Conservation (phyloP, 92 coral and sea anemone species). For the Nematostella vectensis region DNA sequence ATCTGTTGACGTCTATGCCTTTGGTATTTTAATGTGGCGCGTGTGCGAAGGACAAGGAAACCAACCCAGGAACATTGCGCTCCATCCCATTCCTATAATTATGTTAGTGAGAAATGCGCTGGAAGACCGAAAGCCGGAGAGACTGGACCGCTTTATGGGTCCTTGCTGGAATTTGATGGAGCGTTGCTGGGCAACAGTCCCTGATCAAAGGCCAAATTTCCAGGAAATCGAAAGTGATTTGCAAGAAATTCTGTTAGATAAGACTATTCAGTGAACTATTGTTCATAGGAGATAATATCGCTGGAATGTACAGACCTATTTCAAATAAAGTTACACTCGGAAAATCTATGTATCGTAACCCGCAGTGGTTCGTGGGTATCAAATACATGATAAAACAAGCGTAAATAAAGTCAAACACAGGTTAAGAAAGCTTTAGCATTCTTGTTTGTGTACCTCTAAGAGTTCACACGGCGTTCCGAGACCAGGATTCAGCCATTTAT, state of each 20-base stretch:
- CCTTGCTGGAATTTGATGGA: slow-evolving; percentile 61
- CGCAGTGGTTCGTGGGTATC: too few species aligned
- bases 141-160: slow-evolving; percentile 27
- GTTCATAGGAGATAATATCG: too few species aligned
- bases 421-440: too few species aligned
- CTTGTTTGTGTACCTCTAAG: too few species aligned
- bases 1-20: slow-evolving; percentile 57
- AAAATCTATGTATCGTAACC: too few species aligned
- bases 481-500: too few species aligned
- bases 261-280: slow-evolving; percentile 6
- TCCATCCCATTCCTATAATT: slow-evolving; percentile 37
- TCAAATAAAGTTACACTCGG: too few species aligned
- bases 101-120: slow-evolving; percentile 51
- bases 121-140: slow-evolving; percentile 51
- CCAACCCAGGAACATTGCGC: slow-evolving; percentile 47
- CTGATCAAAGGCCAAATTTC: slow-evolving; percentile 39
- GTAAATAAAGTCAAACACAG: too few species aligned
- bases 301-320: too few species aligned
- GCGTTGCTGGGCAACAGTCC: slow-evolving; percentile 45
- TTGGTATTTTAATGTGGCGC: slow-evolving; percentile 59
- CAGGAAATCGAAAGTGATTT: slow-evolving; percentile 32
- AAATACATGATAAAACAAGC: too few species aligned
- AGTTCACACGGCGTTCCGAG: too few species aligned
- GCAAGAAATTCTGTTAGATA: slow-evolving; percentile 24
- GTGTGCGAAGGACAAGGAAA: slow-evolving; percentile 62